These are phyloP conservation scores for Platynereis dumerilii DNA, from an alignment of 2,888 invertebrate species.

Conservation along the genomic window DNA sequence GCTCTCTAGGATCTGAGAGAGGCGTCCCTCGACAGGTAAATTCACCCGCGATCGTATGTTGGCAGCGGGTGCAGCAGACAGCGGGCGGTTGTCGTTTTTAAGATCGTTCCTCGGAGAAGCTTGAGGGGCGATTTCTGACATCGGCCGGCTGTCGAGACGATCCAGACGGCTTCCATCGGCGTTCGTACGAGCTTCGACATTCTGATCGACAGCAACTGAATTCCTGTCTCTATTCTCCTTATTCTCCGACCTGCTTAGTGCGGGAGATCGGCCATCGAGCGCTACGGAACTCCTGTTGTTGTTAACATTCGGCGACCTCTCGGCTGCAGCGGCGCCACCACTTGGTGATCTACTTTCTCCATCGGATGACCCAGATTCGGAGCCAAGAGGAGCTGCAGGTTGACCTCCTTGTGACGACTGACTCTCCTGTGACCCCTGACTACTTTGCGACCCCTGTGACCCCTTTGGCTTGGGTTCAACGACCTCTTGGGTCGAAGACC, in stretches of 20 bases:
- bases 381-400: not conserved
- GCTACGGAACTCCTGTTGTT: not conserved
- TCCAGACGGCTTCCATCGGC: not conserved
- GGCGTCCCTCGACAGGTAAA: slow-evolving; percentile 30
- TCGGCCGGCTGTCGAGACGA: not conserved
- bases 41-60: slow-evolving; percentile 17
- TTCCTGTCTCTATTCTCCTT: not conserved
- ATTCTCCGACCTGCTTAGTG: not conserved
- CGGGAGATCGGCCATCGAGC: not conserved
- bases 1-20: slow-evolving; percentile 32
- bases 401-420: no score
- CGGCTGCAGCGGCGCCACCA: not conserved
- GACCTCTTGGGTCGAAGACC: not conserved
- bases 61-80: not conserved
- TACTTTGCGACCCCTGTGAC: not conserved
- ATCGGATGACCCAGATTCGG: not conserved
- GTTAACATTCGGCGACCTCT: not conserved
- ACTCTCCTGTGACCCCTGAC: not conserved
- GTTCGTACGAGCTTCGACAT: not conserved
- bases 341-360: not conserved
- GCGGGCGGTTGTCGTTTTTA: not conserved
- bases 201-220: not conserved
- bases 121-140: not conserved
- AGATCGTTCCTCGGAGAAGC: not conserved
- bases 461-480: not conserved